These are phyloP conservation scores for Glomeris marginata DNA, from an alignment of 2,888 invertebrate species.

Conservation along the genomic window DNA sequence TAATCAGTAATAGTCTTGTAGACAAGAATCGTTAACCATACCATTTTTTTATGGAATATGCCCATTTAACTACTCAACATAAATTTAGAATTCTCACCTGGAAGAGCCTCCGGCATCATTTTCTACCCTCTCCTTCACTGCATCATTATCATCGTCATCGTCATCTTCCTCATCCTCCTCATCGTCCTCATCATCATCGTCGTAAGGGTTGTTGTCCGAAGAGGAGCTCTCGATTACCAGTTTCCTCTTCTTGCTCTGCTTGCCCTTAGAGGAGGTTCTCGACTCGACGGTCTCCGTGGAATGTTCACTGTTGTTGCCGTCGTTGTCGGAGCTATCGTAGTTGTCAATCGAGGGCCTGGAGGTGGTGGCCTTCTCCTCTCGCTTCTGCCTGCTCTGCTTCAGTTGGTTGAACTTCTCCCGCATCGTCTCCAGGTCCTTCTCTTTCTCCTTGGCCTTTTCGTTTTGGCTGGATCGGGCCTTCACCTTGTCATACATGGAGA, in stretches of 20 bases:
- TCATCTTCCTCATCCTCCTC: neutral
- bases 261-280: slow-evolving; percentile 42
- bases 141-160: neutral
- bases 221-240: slow-evolving; percentile 22
- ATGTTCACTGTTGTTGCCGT: slow-evolving; percentile 3
- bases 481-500: slow-evolving; percentile 89
- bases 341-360: neutral
- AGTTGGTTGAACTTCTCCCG: slow-evolving; percentile 74
- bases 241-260: slow-evolving; percentile 11
- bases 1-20: no score
- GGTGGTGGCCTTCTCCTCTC: neutral
- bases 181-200: slow-evolving; percentile 2
- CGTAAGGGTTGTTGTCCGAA: neutral
- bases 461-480: slow-evolving; percentile 67
- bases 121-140: neutral
- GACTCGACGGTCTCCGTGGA: slow-evolving; percentile 29
- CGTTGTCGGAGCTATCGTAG: neutral
- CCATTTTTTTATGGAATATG: no score
- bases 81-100: no score
- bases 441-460: slow-evolving; percentile 35
- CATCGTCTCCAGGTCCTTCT: slow-evolving; percentile 69
- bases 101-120: no score
- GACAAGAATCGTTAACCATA: no score
- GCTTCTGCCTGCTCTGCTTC: slow-evolving; percentile 41
- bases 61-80: no score